Evolutionary conservation across 2,797 vertebrate genomes (phyloP).

Genomic region (Crenichthys baileyi): DNA sequence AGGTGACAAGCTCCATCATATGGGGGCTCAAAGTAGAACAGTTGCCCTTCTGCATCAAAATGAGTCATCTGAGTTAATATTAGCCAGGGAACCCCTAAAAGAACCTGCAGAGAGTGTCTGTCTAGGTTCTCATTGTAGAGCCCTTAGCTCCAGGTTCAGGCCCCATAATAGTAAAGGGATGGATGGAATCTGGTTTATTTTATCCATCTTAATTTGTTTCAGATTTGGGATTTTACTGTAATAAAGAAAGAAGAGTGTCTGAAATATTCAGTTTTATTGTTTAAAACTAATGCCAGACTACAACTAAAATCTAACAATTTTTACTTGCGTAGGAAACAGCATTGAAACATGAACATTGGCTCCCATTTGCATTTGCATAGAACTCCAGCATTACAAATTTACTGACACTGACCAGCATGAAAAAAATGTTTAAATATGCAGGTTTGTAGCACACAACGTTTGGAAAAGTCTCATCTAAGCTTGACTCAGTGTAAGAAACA

Average conservation of each 20-base stretch:
- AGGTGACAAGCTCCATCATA: too few species aligned
- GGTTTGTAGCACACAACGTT: background rate
- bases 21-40: too few species aligned
- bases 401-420: background rate
- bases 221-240: background rate
- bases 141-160: too few species aligned
- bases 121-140: background rate
- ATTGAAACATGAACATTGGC: background rate
- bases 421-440: background rate
- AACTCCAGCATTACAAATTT: background rate
- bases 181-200: background rate
- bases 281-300: background rate
- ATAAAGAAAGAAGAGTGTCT: background rate
- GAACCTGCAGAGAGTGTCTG: background rate
- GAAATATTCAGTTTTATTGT: background rate
- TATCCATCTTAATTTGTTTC: background rate
- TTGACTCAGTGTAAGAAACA: background rate
- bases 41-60: too few species aligned
- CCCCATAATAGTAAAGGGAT: too few species aligned
- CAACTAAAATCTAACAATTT: background rate
- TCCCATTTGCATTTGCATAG: background rate
- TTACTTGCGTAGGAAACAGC: background rate
- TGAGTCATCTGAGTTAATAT: background rate
- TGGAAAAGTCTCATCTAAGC: background rate
- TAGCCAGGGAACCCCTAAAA: background rate